These are phyloP conservation scores for Tenrec ecaudatus DNA, from an alignment of 2,113 vertebrate species.

Conservation along the genomic window DNA sequence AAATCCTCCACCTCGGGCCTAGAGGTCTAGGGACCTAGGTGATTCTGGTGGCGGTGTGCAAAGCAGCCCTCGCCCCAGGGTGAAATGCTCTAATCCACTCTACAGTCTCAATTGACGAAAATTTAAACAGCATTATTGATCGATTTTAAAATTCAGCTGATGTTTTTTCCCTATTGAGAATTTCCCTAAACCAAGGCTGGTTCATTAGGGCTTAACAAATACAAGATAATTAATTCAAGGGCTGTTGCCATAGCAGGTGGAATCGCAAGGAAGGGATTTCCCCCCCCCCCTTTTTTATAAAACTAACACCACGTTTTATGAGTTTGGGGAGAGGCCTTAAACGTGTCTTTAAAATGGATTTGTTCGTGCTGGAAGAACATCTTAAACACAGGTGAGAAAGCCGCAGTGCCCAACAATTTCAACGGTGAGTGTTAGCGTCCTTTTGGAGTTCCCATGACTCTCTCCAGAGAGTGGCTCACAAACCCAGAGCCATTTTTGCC, in stretches of 20 bases:
- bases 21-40: fast-evolving
- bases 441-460: not conserved
- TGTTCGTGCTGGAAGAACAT: slow-evolving; percentile 78
- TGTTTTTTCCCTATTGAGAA: slow-evolving; percentile 64
- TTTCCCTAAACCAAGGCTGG: slow-evolving; percentile 57
- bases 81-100: slow-evolving; percentile 24
- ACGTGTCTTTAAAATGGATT: slow-evolving; percentile 78
- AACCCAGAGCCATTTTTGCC: not conserved
- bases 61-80: not conserved
- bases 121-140: slow-evolving; percentile 54
- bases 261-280: slow-evolving; percentile 65
- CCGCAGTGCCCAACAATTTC: not conserved
- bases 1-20: not conserved
- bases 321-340: slow-evolving; percentile 70
- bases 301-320: slow-evolving; percentile 75
- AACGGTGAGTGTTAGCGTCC: not conserved
- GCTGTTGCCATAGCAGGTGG: slow-evolving; percentile 77
- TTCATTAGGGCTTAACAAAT: slow-evolving; percentile 77
- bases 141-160: slow-evolving; percentile 66
- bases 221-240: slow-evolving; percentile 83
- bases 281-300: slow-evolving; percentile 66
- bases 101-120: slow-evolving; percentile 10
- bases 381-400: slow-evolving; percentile 71
- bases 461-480: not conserved
- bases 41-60: not conserved